Evolutionary conservation across 2,113 vertebrate species (phyloP), one percentile per base, ranked within the genome.

Genomic region (Xyrauchen texanus): DNA sequence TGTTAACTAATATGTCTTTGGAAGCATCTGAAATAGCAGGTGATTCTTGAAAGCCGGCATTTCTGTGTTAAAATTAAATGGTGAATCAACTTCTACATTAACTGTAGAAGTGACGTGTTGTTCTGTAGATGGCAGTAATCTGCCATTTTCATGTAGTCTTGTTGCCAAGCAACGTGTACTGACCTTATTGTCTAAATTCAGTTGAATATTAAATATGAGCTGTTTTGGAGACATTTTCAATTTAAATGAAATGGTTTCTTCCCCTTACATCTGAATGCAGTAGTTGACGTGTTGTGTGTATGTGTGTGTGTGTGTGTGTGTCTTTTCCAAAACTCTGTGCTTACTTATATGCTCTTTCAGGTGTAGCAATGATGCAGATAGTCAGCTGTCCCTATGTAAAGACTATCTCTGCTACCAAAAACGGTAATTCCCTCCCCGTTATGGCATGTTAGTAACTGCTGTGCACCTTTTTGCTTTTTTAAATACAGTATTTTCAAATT

Each of bases 361-460:
- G 97, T 99, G 96, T 99, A 99, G 96, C 96, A 97, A 98, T 99
- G 97, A 98, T 99, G 97, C 97, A 98, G 96, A 98, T 99, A 98
- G 97, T 98, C 95, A 97, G 96, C 95, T 97, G 95, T 91, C 96
- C 97, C 93, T 99, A 97, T 98, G 95, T 99, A 98, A 99, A 99
- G 97, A 96, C 97, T 96, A 96, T 97, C 94, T 93, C 95, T 96
- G 96, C 96, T 94, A 95, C 94, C 96, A 95, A 96, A 93, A 99
- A 98, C 95, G 97, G 97, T 99, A 98, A 99, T 95, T 94, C 93
- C 93, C 92, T 92, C 95, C 93, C 92, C 91, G 93, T 96, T 94
- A 91, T 96, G 85, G 92, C 91, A 93, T 93, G 91, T 85, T 89
- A 88, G 90, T 92, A 88, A 90, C 88, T 91, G 88, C 85, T 90